A percentile compares a stretch with the other conserved stretches of the same genome.
phyloP scores from a whole-genome alignment of 2,113 vertebrate species.

The Phaetusa simplex region DNA sequence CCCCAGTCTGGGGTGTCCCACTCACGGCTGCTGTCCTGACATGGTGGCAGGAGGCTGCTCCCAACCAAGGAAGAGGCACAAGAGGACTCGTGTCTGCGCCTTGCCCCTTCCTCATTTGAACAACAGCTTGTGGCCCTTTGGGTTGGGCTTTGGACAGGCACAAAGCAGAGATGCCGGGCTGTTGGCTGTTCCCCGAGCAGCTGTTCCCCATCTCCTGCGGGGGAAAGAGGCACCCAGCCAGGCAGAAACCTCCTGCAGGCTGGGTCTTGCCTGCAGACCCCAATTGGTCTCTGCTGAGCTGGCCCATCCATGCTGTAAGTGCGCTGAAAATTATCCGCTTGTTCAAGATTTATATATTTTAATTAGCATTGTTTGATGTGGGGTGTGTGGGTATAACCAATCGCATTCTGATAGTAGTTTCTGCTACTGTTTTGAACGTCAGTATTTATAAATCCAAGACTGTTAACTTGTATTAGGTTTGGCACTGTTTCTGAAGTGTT shows the following conservation, averaged over 20 bases:
- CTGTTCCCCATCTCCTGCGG: background rate
- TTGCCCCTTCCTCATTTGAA: background rate
- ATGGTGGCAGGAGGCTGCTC: accelerated
- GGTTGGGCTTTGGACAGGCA: background rate
- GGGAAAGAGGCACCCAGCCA: background rate
- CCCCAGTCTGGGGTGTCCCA: background rate
- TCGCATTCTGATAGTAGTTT: background rate
- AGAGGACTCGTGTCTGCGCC: accelerated
- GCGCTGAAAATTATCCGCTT: background rate
- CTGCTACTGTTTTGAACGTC: background rate
- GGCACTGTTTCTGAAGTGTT: background rate
- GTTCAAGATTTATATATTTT: background rate
- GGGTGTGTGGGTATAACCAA: background rate
- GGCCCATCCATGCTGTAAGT: background rate
- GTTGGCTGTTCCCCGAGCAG: background rate
- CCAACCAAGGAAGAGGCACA: background rate
- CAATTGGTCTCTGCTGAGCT: background rate
- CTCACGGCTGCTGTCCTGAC: background rate
- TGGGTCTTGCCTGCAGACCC: background rate
- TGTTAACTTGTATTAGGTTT: background rate
- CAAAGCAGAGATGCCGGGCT: background rate
- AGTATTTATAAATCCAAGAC: background rate
- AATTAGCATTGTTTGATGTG: background rate
- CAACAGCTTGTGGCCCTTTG: background rate
- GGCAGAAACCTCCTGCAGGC: background rate